Conservation (phyloP, 2,113 vertebrate species). For the Aythya baeri region DNA sequence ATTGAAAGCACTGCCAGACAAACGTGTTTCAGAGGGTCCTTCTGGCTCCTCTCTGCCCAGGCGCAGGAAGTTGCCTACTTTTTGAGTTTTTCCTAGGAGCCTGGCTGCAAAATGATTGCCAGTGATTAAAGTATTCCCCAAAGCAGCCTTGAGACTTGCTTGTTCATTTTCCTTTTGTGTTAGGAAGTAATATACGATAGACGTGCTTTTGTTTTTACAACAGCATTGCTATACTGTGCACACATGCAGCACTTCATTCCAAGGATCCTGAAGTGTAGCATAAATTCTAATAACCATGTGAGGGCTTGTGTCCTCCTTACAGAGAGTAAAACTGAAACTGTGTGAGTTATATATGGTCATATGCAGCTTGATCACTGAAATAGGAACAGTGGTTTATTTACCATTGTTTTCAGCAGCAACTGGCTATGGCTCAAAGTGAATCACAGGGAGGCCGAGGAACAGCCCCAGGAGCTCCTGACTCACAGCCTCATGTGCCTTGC, state of each 20-base stretch:
- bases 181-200: not conserved
- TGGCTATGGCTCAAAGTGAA: not conserved
- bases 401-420: not conserved
- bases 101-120: not conserved
- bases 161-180: not conserved
- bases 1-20: not conserved
- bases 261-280: not conserved
- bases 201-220: not conserved
- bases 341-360: not conserved
- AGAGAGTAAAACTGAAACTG: not conserved
- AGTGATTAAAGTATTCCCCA: not conserved
- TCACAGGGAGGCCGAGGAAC: not conserved
- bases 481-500: not conserved
- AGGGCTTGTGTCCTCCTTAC: not conserved
- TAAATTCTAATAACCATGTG: not conserved
- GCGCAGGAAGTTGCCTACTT: not conserved
- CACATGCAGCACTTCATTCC: not conserved
- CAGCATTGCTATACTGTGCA: not conserved
- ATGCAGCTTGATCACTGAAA: not conserved
- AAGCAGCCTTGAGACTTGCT: not conserved
- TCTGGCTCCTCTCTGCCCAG: not conserved
- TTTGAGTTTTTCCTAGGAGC: not conserved
- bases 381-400: not conserved
- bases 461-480: not conserved
- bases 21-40: not conserved